Evolutionary conservation across 1,140 invertebrate genomes (phyloP).

Genomic region (Stenopsyche tienmushanensis): DNA sequence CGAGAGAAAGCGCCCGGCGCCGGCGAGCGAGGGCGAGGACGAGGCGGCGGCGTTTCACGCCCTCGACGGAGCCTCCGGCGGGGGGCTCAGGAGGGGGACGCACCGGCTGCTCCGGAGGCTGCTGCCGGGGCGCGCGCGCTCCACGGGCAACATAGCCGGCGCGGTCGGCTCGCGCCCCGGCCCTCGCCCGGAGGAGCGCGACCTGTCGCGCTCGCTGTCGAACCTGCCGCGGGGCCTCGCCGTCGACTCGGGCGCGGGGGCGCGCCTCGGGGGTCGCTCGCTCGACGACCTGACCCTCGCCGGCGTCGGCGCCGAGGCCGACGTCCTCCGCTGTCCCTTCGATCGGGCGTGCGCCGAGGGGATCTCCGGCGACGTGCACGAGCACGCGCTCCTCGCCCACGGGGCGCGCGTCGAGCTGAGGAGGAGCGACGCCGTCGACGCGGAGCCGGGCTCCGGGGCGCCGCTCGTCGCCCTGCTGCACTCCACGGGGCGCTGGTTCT

Average conservation of each 20-base stretch:
- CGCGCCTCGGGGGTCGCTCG: background rate
- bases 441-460: background rate
- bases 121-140: slow-evolving; percentile 34
- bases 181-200: slow-evolving; percentile 14
- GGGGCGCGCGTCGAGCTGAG: background rate
- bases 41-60: slow-evolving; percentile 25
- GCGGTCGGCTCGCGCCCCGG: slow-evolving; percentile 2
- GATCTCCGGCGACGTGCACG: slow-evolving; percentile 20
- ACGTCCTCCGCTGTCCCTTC: too few relatives aligned
- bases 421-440: background rate
- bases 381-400: slow-evolving; percentile 19
- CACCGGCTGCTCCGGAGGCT: slow-evolving; percentile 36
- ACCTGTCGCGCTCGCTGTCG: slow-evolving; percentile 30
- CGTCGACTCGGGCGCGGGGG: slow-evolving; percentile 16
- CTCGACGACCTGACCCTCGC: background rate
- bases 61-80: slow-evolving; percentile 18
- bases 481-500: slow-evolving; percentile 29
- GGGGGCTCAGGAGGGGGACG: slow-evolving; percentile 15
- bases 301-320: background rate
- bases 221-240: too few relatives aligned
- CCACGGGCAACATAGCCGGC: slow-evolving; percentile 37
- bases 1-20: too few relatives aligned
- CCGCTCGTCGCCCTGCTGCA: slow-evolving; percentile 11
- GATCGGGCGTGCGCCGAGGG: too few relatives aligned
- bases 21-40: too few relatives aligned